Evolutionary conservation across 2,797 vertebrate species (phyloP), one percentile per base, ranked within the genome.

Genomic region (Graptemys geographica): DNA sequence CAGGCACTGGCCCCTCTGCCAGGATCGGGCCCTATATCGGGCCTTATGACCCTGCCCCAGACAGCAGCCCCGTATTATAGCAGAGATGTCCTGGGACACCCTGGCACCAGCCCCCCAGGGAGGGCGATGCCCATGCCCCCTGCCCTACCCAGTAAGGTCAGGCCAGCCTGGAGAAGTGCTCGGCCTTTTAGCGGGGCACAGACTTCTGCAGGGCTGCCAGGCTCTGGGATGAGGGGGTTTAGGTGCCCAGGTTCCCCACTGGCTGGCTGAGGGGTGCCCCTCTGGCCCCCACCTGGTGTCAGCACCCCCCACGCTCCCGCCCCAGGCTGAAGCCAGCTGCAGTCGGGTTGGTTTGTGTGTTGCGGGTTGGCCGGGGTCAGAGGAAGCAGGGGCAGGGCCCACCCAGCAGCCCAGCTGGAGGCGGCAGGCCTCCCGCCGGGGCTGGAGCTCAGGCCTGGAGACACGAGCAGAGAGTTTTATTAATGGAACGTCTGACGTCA

Each of bases 401-500:
- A 31, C 25, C 72, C 72, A 41, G 72, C 31, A 8, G 79, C 79
- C 51, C 28, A 33, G 83, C 65, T 82, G 28, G 51, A 44, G 28
- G 74, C 83, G n/a, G 49, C 44, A n/a, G 65, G 96, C 95, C 88
- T 96, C 94, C 81, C 47, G 83, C 93, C 92, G n/a, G 33, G 52
- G 93, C 92, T 59, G 55, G 72, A 41, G 37, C 51, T 55, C 33
- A 28, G 83, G 56, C 88, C 88, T 56, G 83, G 84, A 72, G 90
- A 83, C 81, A 83, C 74, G 28, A 83, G 56, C 79, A 47, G 69
- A 65, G 89, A 62, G 41, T 92, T 97, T 97, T 95, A 96, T 97
- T 95, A 97, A 97, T 97, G 97, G 97, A 96, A 97, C 94, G 85
- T 95, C 95, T 98, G 97, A 97, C 97, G 97, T 98, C 97, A 98